Percentiles rank a stretch among this genome's conserved stretches.
Conservation (phyloP, 2,113 vertebrate species). For the Riparia riparia region DNA sequence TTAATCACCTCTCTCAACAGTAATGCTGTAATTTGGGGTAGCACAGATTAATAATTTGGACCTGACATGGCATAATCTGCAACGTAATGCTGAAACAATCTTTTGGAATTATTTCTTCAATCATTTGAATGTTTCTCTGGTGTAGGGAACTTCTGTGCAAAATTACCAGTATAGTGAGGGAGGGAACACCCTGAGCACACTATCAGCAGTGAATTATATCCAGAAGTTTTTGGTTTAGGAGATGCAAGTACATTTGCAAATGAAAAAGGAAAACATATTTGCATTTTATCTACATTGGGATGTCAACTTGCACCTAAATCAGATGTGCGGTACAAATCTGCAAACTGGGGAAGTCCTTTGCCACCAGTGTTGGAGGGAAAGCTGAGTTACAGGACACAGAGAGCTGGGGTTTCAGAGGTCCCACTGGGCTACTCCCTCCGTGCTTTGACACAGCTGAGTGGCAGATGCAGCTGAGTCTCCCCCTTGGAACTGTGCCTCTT, state of each 20-base stretch:
- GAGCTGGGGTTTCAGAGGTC: background rate
- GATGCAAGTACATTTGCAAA: background rate
- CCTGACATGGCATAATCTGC: background rate
- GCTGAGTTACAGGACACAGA: background rate
- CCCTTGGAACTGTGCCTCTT: background rate
- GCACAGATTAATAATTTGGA: background rate
- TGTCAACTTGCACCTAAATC: background rate
- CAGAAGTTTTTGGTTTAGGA: background rate
- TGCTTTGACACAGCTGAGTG: background rate
- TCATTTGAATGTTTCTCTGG: background rate
- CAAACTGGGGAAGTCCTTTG: background rate
- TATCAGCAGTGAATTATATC: background rate
- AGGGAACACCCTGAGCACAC: background rate
- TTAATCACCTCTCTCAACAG: background rate
- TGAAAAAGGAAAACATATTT: background rate
- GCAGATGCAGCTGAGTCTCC: background rate
- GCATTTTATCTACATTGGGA: background rate
- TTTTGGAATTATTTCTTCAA: background rate
- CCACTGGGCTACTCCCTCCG: background rate
- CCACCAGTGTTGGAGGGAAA: background rate
- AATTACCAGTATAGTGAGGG: background rate
- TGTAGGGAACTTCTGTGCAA: background rate
- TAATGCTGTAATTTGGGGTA: background rate
- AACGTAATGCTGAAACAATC: background rate
- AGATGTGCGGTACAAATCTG: background rate